Percentiles rank a stretch among this genome's conserved stretches.
Evolutionary conservation across 1,140 invertebrate species (phyloP).

Genomic region (Pseudoatta argentina): DNA sequence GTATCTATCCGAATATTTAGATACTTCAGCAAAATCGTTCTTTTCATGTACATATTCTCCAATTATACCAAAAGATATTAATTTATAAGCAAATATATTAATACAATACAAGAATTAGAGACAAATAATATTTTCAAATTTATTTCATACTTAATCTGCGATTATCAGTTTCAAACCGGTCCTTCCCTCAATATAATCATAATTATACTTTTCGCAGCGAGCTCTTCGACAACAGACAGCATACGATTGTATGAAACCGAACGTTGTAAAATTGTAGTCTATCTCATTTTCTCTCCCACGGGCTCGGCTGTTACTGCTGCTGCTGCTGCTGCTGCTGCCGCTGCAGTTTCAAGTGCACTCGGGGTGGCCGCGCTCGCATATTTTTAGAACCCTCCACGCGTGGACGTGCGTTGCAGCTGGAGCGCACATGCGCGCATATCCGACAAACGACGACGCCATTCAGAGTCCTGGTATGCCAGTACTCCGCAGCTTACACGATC

Average conservation of each 20-base stretch:
- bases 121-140: no score
- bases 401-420: slow-evolving; percentile 77
- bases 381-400: slow-evolving; percentile 78
- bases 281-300: slow-evolving; percentile 45
- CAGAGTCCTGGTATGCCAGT: slow-evolving; percentile 69
- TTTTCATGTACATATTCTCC: no score
- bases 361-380: slow-evolving; percentile 70
- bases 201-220: background rate
- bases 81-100: background rate
- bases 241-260: background rate
- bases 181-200: background rate
- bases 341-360: slow-evolving; percentile 77
- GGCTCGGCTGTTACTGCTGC: background rate
- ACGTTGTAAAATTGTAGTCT: slow-evolving; percentile 61
- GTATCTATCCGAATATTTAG: no score
- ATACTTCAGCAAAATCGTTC: no score
- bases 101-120: no score
- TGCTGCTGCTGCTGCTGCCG: background rate
- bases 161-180: background rate
- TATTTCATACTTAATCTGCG: background rate
- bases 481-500: slow-evolving; percentile 58
- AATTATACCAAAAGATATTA: no score
- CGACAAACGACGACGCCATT: slow-evolving; percentile 72
- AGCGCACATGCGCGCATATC: slow-evolving; percentile 77
- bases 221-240: background rate